Conservation (phyloP, 2,888 invertebrate species). For the Apotomis betuletana region DNA sequence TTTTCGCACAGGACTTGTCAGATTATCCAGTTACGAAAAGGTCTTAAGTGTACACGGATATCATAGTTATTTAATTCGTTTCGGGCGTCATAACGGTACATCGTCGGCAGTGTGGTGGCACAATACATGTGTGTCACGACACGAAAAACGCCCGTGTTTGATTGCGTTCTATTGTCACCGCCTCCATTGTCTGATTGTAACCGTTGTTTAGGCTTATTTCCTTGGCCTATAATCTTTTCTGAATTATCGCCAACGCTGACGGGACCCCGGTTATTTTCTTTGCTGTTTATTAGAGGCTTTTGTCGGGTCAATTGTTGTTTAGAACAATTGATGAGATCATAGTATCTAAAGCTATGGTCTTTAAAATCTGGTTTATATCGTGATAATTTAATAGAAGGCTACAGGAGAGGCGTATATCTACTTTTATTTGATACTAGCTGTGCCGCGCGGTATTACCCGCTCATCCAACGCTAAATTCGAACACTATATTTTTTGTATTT, state of each 20-base stretch:
- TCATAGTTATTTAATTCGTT: not conserved
- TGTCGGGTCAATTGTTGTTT: too few species aligned
- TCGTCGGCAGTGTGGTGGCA: conserved; percentile 10
- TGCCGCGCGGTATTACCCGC: too few species aligned
- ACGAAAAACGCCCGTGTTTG: conserved; percentile 25
- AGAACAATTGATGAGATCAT: too few species aligned
- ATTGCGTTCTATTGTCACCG: conserved; percentile 18
- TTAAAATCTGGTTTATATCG: too few species aligned
- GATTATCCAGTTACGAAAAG: not conserved
- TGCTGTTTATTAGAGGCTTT: not conserved
- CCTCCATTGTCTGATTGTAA: conserved; percentile 21
- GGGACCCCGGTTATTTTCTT: conserved; percentile 6
- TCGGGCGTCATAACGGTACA: not conserved
- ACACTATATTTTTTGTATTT: too few species aligned
- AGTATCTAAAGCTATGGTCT: too few species aligned
- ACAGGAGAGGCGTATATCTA: too few species aligned
- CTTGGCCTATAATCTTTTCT: conserved; percentile 30
- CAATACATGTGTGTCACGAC: conserved; percentile 25
- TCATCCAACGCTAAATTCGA: too few species aligned
- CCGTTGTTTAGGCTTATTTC: conserved; percentile 27
- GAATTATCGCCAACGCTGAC: conserved; percentile 1
- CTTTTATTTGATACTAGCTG: too few species aligned
- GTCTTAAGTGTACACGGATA: not conserved
- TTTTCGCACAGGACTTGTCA: conserved; percentile 1
- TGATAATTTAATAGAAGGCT: too few species aligned